Base-by-base conservation (phyloP, 2,888 invertebrate genomes). In the Drosophila pegasa region DNA sequence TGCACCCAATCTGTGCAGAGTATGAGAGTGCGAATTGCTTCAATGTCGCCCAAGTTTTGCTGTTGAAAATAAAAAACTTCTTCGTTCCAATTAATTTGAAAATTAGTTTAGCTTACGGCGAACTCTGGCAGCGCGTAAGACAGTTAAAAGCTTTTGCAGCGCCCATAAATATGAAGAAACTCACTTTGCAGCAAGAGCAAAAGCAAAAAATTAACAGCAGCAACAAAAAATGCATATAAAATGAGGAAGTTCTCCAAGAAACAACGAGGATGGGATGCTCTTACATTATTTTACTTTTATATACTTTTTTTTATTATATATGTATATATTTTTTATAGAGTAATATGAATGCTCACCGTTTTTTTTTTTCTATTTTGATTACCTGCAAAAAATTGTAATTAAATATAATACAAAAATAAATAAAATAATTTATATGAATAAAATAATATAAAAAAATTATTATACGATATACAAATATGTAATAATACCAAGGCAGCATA, bases 131-230 rank as follows among this genome's bases (percentile, higher is more conserved):
- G 14, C 40, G 20, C 50, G 74, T 58, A 50, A 66, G 74, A 78
- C 66, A 83, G 70, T 57, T 80, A 63, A 65, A 65, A 27, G 71
- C 63, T 58, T 56, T 59, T 47, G 14, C 38, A 16, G 43, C 62
- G 55, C 60, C 72, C 64, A 72, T 80, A 73, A 70, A 83, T 80
- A 73, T 65, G 61, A 77, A 22, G 64, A 75, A 64, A 67, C 83
- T 80, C 58, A 63, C 58, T 64, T 77, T 68, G 58, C 54, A 54
- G 58, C 43, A 54, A 12, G 33, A 43, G n/a, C 8, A 48, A 20
- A 43, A 55, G 10, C 3, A 37, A 18, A 22, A 40, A 54, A 59
- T 64, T 57, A 60, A 38, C 41, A 10, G 9, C 3, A 3, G 3
- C 3, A 2, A n/a, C 22, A 35, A 31, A 50, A 50, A 50, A 10